These are phyloP conservation scores for Sinosuthora webbiana DNA, from an alignment of 2,113 vertebrate species.

Conservation along the genomic window DNA sequence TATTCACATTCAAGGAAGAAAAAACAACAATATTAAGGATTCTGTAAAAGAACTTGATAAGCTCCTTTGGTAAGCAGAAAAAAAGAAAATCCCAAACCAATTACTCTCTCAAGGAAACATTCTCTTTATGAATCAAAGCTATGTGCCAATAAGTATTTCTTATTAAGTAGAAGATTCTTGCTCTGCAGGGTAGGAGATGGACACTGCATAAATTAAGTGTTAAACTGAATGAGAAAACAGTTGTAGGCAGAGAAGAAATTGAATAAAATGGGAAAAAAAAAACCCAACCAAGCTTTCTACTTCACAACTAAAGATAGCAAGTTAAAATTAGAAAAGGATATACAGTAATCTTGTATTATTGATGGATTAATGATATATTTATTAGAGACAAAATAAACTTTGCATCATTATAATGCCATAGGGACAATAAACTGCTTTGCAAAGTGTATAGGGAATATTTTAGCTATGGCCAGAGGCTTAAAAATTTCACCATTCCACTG, in stretches of 20 bases:
- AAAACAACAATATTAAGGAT: conserved; percentile 11
- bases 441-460: neutral
- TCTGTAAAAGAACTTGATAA: conserved; percentile 13
- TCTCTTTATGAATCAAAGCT: conserved; percentile 3
- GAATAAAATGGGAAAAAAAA: neutral
- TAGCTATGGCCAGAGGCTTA: neutral
- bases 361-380: neutral
- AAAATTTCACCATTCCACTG: neutral
- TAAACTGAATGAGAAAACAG: neutral
- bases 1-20: conserved; percentile 7
- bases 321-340: neutral
- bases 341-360: neutral
- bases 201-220: neutral
- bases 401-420: neutral
- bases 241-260: neutral
- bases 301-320: neutral
- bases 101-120: conserved; percentile 30
- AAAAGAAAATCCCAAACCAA: neutral
- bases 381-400: neutral
- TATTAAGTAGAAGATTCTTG: neutral
- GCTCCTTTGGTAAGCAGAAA: neutral
- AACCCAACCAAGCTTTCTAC: neutral
- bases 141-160: neutral
- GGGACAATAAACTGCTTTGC: neutral
- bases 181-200: neutral